phyloP scores from a whole-genome alignment of 2,113 vertebrate species.

The Neomonachus schauinslandi region DNA sequence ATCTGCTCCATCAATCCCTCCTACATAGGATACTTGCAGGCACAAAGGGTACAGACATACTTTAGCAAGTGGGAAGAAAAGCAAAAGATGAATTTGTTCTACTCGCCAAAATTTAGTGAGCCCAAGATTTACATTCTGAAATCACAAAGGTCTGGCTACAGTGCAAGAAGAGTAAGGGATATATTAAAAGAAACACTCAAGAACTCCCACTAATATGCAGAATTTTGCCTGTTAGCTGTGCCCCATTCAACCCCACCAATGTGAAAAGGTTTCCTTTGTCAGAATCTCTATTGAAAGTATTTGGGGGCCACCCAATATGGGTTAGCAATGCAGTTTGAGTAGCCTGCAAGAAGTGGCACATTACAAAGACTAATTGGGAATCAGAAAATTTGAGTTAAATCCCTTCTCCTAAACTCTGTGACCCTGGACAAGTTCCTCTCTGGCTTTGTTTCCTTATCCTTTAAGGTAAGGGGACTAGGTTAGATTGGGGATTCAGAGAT shows the following conservation, averaged over 20 bases:
- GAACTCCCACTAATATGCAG: not conserved
- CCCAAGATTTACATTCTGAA: constrained; percentile 38
- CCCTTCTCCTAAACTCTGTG: not conserved
- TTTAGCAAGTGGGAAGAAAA: constrained; percentile 51
- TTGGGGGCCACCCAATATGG: not conserved
- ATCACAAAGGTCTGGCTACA: not conserved
- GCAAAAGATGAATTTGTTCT: constrained; percentile 16
- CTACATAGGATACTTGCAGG: constrained; percentile 13
- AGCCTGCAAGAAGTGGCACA: not conserved
- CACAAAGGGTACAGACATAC: constrained; percentile 24
- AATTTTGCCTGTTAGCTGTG: constrained; percentile 7
- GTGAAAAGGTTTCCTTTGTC: constrained; percentile 31
- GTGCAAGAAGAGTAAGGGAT: not conserved
- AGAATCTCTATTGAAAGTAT: constrained; percentile 37
- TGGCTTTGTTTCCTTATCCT: constrained; percentile 7
- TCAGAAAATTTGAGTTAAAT: constrained; percentile 29
- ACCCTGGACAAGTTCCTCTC: not conserved
- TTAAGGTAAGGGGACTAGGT: not conserved
- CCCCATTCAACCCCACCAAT: not conserved
- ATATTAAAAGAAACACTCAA: not conserved
- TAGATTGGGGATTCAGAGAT: constrained; percentile 19
- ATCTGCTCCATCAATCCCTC: constrained; percentile 14
- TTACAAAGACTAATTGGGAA: not conserved
- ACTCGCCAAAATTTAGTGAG: constrained; percentile 32
- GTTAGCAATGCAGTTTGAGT: not conserved